Base-by-base conservation (phyloP, 2,797 vertebrate species). In the Chelidonichthys spinosus region DNA sequence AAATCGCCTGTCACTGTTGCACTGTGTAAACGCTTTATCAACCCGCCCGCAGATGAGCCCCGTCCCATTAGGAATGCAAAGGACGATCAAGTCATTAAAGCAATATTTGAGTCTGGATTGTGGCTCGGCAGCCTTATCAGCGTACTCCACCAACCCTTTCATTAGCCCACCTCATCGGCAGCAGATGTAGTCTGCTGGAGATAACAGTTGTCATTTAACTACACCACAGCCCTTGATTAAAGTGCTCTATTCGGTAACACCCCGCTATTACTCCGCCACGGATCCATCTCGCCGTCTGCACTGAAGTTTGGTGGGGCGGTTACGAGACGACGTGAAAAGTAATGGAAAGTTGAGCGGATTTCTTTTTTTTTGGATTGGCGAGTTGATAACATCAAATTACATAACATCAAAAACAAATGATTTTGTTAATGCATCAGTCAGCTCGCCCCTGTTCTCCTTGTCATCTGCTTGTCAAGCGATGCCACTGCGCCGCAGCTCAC, bases 21-120 rank as follows among this genome's bases (percentile, higher is more conserved):
- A 47, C 63, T 53, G 74, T 75, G 81, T 71, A 74, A 70, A 68
- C 25, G 32, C 79, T 92, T 93, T 87, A 90, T 93, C 85, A 91
- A 84, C 6, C 25, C 49, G 44, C 6, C 39, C 4, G 64, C 90
- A 87, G 85, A 88, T 83, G 66, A 87, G 75, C 55, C 40, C 62
- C 17, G 36, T 68, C 50, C 75, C 59, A 91, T 91, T 91, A 88
- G 64, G 76, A 81, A 92, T 93, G 90, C 89, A 91, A 82, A 90
- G 84, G 84, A 89, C 83, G 85, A 91, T 87, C 77, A 69, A 86
- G 91, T 85, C 92, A 90, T 93, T 91, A 87, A 85, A 92, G 77
- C 73, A 81, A 87, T 91, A 82, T 88, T 83, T 78, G 79, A 85
- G 81, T 49, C 81, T 74, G 80, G 83, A 77, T 73, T 72, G 77